Evolutionary conservation across 2,113 vertebrate genomes (phyloP), one percentile per base, ranked within the genome.

Genomic region (Paedocypris sp.): DNA sequence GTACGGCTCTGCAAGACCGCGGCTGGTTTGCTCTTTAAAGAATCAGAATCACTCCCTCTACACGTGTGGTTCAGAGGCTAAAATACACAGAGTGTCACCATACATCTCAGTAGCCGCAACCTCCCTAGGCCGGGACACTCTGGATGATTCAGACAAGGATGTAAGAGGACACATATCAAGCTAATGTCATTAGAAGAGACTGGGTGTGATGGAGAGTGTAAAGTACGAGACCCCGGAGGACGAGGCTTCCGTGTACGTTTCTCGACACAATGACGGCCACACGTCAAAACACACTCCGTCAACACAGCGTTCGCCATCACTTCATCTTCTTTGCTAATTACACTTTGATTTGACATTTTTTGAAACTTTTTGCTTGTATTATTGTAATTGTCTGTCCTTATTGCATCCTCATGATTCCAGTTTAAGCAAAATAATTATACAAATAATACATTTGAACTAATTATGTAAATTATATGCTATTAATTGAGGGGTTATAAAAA

Each of bases 1-100:
- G 56, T 60, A 54, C 63, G 56, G 33, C 45, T 60, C 3, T 31
- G 13, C 49, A 52, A 50, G 36, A 53, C 50, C 20, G 51, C 66
- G 50, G 58, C 23, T 41, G 66, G 50, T 70, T 58, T 46, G 26
- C 20, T 29, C 26, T 56, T 60, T 49, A 50, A 43, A 29, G 46
- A 29, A 52, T 42, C 33, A 64, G 16, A 29, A 45, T 42, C 35
- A 32, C 45, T 20, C 45, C 58, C 60, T 31, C 31, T 16, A 22
- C 45, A 57, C 16, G 28, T 15, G n/a, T 46, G 33, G 32, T 47
- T 56, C n/a, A 56, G 15, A 4, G 1, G 15, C 29, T 23, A 19
- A 41, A 56, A 56, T 28, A 56, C 41, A 16, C 25, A 57, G 26
- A 28, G 43, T 68, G 18, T 28, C 15, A 15, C 10, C 4, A 4